Conservation (phyloP, 1,140 invertebrate species). For the Drosophila asahinai region DNA sequence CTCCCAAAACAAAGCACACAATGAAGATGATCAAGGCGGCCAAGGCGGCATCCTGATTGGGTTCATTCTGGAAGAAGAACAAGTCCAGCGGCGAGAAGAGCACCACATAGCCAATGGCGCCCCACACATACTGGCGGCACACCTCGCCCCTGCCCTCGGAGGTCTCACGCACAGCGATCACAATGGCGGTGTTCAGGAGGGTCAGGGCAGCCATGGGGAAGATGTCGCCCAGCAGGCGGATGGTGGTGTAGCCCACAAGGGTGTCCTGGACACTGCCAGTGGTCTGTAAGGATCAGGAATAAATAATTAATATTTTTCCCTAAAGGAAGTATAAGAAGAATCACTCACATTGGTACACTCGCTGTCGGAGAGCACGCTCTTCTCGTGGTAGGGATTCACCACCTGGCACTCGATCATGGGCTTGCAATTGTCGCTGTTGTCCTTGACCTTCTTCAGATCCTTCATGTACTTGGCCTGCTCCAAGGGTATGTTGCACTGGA, state of each 20-base stretch:
- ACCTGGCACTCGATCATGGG: conserved; percentile 89
- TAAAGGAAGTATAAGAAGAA: not conserved
- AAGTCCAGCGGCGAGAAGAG: conserved; percentile 89
- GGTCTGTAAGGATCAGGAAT: conserved; percentile 21
- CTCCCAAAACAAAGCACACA: conserved; percentile 85
- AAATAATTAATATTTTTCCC: not conserved
- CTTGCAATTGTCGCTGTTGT: conserved; percentile 81
- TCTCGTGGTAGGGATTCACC: conserved; percentile 88
- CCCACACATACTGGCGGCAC: conserved; percentile 91
- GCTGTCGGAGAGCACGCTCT: conserved; percentile 88
- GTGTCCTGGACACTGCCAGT: conserved; percentile 88
- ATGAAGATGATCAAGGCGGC: conserved; percentile 87
- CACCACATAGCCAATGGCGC: conserved; percentile 90
- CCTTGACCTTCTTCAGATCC: conserved; percentile 70
- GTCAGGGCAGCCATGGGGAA: conserved; percentile 90
- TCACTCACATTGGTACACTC: conserved; percentile 87
- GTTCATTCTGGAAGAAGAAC: conserved; percentile 70
- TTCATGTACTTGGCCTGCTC: conserved; percentile 79
- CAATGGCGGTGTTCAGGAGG: conserved; percentile 90
- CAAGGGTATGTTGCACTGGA: conserved; percentile 87
- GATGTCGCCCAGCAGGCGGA: conserved; percentile 91
- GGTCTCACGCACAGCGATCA: conserved; percentile 92
- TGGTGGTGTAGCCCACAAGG: conserved; percentile 90
- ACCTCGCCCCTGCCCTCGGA: conserved; percentile 92
- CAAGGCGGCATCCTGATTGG: conserved; percentile 41